Conservation (phyloP, 2,888 invertebrate genomes). For the Scaeva pyrastri region DNA sequence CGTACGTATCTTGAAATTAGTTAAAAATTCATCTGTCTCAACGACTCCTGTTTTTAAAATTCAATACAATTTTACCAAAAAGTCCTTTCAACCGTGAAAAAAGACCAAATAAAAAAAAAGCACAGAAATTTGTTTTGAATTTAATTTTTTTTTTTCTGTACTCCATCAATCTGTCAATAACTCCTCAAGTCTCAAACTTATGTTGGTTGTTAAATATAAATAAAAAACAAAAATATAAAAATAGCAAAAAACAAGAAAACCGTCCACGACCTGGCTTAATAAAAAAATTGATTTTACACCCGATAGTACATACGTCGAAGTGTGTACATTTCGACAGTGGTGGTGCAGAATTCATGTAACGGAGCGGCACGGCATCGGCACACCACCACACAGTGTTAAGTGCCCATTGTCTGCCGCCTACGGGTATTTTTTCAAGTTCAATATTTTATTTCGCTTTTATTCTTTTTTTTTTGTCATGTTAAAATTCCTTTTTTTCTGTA, state of each 20-base stretch:
- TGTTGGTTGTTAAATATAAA: conserved; percentile 35
- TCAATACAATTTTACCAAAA: neutral
- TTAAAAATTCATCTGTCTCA: too few relatives aligned
- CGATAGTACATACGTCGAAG: neutral
- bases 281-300: conserved; percentile 63
- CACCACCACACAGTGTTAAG: conserved; percentile 63
- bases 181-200: conserved; percentile 20
- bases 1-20: too few relatives aligned
- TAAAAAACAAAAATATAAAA: neutral
- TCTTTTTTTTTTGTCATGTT: conserved; percentile 3
- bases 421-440: conserved; percentile 71
- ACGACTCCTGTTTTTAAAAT: too few relatives aligned
- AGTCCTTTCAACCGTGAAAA: neutral
- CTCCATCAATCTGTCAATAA: conserved; percentile 45
- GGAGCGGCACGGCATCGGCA: too few relatives aligned
- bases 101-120: neutral
- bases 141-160: conserved; percentile 14
- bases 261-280: conserved; percentile 41
- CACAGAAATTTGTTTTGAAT: conserved; percentile 53
- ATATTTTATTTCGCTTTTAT: conserved; percentile 69
- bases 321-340: neutral
- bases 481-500: conserved; percentile 14
- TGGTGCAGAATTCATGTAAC: conserved; percentile 47
- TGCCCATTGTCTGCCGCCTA: conserved; percentile 73
- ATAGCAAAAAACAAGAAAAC: neutral